Conservation (phyloP, 2,888 invertebrate species). For the Cynaeus angustus region DNA sequence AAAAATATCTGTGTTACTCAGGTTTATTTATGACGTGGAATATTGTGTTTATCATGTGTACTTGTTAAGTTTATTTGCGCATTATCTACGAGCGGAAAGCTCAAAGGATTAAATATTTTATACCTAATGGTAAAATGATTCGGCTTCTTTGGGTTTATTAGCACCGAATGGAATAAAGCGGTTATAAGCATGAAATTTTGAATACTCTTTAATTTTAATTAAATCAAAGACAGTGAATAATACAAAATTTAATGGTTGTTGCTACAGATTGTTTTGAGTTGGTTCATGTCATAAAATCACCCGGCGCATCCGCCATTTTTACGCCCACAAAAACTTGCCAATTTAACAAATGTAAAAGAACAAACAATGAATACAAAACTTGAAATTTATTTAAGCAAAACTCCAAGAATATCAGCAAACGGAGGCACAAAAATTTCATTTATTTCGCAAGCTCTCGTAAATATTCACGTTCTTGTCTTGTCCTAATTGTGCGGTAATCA, state of each 20-base stretch:
- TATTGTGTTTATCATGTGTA: neutral
- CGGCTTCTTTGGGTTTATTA: neutral
- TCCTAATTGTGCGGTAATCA: neutral
- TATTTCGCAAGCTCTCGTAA: conserved; percentile 8
- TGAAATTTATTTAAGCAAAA: conserved; percentile 9
- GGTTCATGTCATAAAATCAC: no score
- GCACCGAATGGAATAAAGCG: no score
- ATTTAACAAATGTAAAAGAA: neutral
- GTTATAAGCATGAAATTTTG: neutral
- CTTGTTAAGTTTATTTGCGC: conserved; percentile 6
- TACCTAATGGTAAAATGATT: neutral
- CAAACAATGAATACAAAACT: conserved; percentile 21
- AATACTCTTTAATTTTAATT: neutral
- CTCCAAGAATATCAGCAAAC: conserved; percentile 4
- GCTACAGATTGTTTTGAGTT: no score
- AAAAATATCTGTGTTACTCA: neutral
- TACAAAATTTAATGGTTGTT: no score
- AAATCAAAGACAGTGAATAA: no score
- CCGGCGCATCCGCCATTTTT: conserved; percentile 44
- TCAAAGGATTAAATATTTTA: conserved; percentile 5
- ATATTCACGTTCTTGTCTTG: conserved; percentile 13
- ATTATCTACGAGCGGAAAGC: conserved; percentile 5
- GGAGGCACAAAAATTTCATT: conserved; percentile 18
- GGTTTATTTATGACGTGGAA: conserved; percentile 5
- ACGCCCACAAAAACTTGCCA: no score